Evolutionary conservation across 2,797 vertebrate genomes (phyloP), one percentile per base, ranked within the genome.

Genomic region (Heliangelus exortis): DNA sequence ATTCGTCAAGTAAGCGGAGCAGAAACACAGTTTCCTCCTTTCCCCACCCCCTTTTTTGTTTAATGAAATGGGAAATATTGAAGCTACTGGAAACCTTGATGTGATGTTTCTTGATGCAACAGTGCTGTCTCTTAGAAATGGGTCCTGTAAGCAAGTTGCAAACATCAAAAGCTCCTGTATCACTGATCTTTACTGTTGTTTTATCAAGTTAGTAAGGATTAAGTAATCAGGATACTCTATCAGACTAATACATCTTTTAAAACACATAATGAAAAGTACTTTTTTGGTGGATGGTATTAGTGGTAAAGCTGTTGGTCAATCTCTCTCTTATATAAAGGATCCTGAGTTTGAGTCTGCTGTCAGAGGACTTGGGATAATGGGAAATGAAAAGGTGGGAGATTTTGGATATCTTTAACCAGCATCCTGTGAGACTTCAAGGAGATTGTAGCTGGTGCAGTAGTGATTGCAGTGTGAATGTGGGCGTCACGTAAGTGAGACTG

Each of bases 41-140:
- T 94, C 84, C 87, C 59, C 29, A 59, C 43, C 21, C 23, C 21
- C 45, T 63, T 82, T 87, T 90, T 79, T 63, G 82, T 83, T 54
- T 92, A 83, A 87, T 72, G 87, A 85, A 93, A 90, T 66, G 79
- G 85, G 92, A 92, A 94, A 86, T 88, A 65, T 90, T 93, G 87
- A 95, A 94, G 51, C 78, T 92, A 68, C 72, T 81, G 85, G 82
- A 96, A 93, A 85, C 66, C 82, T 89, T 67, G 77, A 84, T 95
- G 88, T 89, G 95, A 94, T 90, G 79, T 72, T 80, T 80, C 74
- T 68, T 25, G 58, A 58, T 65, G 51, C 10, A 85, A 0, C 31
- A 26, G 18, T 91, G 36, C 45, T 79, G 91, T 91, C 73, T 87
- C 69, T 92, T 95, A 67, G 82, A 65, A 69, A 84, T 77, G n/a